Base-by-base conservation (phyloP, 2,113 vertebrate genomes). In the Phoxinus phoxinus region DNA sequence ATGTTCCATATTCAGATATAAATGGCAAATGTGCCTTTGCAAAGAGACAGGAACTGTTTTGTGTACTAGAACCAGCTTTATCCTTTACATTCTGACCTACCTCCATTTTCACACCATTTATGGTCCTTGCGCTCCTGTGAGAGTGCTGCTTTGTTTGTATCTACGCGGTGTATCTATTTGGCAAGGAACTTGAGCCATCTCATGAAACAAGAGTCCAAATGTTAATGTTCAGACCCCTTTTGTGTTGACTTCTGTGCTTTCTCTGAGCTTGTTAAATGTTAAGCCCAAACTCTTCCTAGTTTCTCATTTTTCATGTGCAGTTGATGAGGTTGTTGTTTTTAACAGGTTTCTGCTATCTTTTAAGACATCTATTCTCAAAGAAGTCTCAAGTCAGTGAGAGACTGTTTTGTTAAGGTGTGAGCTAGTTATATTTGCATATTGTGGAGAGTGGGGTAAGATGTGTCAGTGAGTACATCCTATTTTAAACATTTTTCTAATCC, bases 101-200 rank as follows among this genome's bases (percentile, higher is more conserved):
- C 58, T 67, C 37, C 56, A 44, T 44, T 25, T 37, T 71, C 61
- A 84, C 76, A 61, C 88, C 88, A 87, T 89, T 87, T 89, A 89
- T 89, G 86, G 88, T 73, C 32, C 67, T 63, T 73, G 67, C 27
- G 44, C 69, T 86, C 78, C 65, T 74, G 46, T 48, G 12, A 65
- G 32, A 81, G 30, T n/a, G 30, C 35, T 6, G 51, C 44, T 80
- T 82, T 58, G 83, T 80, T 82, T 58, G 79, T 53, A 56, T 46
- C 17, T 69, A 71, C 44, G 65, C 56, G 23, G 59, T 37, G 37
- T 79, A 79, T 75, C 88, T 81, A 72, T 87, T 87, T 85, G 83
- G 76, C 81, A 69, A 65, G 21, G 19, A 56, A 76, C 48, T 37
- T 73, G 76, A 80, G 65, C 15, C 67, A 75, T 75, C 35, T 76